Evolutionary conservation across 53 echinoderm and acorn worm species (phyloP).

Genomic region (Holothuria scabra): DNA sequence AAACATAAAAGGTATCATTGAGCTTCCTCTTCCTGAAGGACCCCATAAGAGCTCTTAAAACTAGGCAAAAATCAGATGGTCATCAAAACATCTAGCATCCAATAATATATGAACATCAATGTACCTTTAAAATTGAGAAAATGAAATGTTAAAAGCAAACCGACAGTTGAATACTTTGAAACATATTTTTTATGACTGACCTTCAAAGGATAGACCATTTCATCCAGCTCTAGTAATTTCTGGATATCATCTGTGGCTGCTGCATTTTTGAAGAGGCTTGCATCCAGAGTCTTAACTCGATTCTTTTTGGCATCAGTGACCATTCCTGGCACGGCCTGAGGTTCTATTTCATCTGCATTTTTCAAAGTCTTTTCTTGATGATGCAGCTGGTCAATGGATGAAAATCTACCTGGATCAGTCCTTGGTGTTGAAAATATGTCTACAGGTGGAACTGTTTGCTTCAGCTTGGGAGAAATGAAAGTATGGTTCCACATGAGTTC

Average conservation of each 20-base stretch:
- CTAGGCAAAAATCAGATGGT: too few species aligned
- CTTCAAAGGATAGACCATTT: conserved; percentile 29
- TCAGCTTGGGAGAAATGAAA: background rate
- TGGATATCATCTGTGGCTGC: conserved; percentile 18
- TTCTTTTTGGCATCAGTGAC: conserved; percentile 12
- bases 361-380: conserved; percentile 30
- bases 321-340: background rate
- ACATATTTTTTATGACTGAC: background rate
- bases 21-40: too few species aligned
- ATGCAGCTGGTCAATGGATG: conserved; percentile 8
- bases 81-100: too few species aligned
- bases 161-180: background rate
- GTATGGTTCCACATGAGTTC: conserved; percentile 42
- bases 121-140: too few species aligned
- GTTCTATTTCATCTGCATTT: conserved; percentile 27
- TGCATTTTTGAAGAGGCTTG: conserved; percentile 25
- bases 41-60: too few species aligned
- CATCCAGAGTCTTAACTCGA: conserved; percentile 12
- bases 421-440: conserved; percentile 10
- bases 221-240: conserved; percentile 27
- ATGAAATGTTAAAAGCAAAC: too few species aligned
- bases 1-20: too few species aligned
- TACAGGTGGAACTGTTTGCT: background rate
- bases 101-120: too few species aligned
- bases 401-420: conserved; percentile 16